Evolutionary conservation across 2,113 vertebrate genomes (phyloP), one percentile per base, ranked within the genome.

Genomic region (Aspiorhynchus laticeps): DNA sequence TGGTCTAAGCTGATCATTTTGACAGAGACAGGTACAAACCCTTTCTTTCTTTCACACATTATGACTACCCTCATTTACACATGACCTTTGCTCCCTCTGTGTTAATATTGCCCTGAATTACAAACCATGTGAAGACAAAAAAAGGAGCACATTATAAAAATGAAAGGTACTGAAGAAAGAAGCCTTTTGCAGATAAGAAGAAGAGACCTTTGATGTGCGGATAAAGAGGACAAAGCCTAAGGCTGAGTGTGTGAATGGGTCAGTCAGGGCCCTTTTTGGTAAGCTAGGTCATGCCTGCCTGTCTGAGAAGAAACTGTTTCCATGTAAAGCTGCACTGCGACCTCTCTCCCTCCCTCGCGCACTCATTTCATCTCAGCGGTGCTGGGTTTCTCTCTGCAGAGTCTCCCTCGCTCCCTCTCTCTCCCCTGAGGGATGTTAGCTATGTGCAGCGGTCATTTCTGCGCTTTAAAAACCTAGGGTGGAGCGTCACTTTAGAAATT

Each of bases 261-360:
- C 59, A 79, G 81, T n/a, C 53, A 61, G 33, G 12, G 7, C 31
- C 75, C 53, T 88, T 88, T 85, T 71, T 65, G 88, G 82, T 83
- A 80, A 84, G 76, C 75, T 87, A 67, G 59, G 87, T 48, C 87
- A 85, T 36, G 80, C 41, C 33, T 86, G 67, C 75, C 67, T 88
- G 38, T 76, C 86, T 83, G 73, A 73, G 80, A 28, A 87, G 80
- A 83, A 73, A 83, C 36, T 24, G 51, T 53, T 67, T 83, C 81
- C 67, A 84, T 80, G 67, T 76, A 84, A 84, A 81, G 38, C 63
- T 83, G 38, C 53, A 67, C 36, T 63, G 69, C 69, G 43, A 76
- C 76, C 83, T 74, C 43, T 77, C 77, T 81, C 56, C 33, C 65
- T 53, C 48, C 51, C 76, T 61, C 48, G 7, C 53, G 38, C 77